Evolutionary conservation across 2,113 vertebrate species (phyloP).

Genomic region (Caracal caracal): DNA sequence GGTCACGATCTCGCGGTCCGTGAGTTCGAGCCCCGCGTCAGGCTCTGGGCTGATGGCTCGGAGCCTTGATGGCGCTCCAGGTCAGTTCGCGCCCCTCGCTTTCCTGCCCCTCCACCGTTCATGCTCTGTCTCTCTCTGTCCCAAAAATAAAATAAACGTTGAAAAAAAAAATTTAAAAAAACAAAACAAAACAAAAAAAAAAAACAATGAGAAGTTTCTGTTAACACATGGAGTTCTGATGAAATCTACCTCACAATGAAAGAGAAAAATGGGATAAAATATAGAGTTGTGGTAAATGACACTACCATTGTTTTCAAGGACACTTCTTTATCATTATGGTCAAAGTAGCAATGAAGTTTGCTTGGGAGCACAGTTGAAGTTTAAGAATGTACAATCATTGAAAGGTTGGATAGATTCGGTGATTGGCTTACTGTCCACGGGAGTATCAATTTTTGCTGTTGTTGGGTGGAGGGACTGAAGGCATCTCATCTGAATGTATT

Average conservation of each 20-base stretch:
- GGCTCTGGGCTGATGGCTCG: no score
- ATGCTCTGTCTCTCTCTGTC: no score
- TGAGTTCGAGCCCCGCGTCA: no score
- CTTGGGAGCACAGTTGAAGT: neutral
- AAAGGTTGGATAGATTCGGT: neutral
- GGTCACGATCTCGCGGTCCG: no score
- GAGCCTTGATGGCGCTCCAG: no score
- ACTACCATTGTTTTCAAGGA: neutral
- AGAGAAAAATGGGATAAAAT: neutral
- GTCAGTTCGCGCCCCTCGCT: no score
- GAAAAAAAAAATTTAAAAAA: no score
- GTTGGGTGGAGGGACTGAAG: neutral
- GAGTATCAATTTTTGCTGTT: neutral
- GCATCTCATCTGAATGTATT: neutral
- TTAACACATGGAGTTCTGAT: neutral
- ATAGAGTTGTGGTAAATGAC: neutral
- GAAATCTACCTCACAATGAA: neutral
- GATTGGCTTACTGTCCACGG: neutral
- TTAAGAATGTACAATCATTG: conserved; percentile 21
- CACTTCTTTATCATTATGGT: conserved; percentile 43
- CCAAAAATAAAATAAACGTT: no score
- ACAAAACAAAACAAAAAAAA: no score
- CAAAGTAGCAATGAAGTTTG: neutral
- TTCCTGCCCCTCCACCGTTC: no score
- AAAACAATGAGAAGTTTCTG: conserved; percentile 1